These are phyloP conservation scores for Oreortyx pictus DNA, from an alignment of 2,797 vertebrate genomes.

Conservation along the genomic window DNA sequence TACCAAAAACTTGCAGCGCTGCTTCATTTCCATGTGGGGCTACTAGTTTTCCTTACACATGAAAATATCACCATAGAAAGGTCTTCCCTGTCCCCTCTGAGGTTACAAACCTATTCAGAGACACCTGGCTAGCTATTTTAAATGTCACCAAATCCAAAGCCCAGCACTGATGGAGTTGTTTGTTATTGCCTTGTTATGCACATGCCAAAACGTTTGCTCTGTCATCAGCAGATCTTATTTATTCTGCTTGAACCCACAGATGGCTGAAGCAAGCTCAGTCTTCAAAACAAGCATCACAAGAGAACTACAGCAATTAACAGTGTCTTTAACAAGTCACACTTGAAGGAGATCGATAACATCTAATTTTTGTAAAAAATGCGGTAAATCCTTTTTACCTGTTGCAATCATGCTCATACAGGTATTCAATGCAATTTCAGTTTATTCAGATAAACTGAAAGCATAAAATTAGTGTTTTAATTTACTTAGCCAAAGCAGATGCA, in stretches of 20 bases:
- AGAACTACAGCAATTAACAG: neutral
- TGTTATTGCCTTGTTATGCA: conserved; percentile 30
- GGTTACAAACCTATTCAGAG: conserved; percentile 49
- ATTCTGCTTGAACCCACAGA: neutral
- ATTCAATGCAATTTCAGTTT: conserved; percentile 12
- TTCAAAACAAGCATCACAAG: neutral
- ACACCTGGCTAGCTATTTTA: conserved; percentile 61
- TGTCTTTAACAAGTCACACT: neutral
- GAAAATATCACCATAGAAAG: conserved; percentile 58
- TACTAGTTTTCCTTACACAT: neutral
- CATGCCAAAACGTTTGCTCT: conserved; percentile 26
- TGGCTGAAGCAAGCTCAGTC: neutral
- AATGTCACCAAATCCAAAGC: conserved; percentile 66
- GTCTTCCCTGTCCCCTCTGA: conserved; percentile 54
- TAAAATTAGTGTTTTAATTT: conserved; percentile 11
- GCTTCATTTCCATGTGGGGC: neutral
- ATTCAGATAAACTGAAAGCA: conserved; percentile 28
- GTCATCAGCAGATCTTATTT: neutral
- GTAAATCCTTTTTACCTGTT: neutral
- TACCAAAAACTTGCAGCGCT: neutral
- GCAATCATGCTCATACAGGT: neutral
- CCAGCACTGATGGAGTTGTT: conserved; percentile 43
- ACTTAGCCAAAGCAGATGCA: neutral
- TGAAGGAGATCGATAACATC: neutral
- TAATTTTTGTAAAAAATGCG: neutral